Evolutionary conservation across 2,113 vertebrate genomes (phyloP).

Genomic region (Chlamydotis undulata): DNA sequence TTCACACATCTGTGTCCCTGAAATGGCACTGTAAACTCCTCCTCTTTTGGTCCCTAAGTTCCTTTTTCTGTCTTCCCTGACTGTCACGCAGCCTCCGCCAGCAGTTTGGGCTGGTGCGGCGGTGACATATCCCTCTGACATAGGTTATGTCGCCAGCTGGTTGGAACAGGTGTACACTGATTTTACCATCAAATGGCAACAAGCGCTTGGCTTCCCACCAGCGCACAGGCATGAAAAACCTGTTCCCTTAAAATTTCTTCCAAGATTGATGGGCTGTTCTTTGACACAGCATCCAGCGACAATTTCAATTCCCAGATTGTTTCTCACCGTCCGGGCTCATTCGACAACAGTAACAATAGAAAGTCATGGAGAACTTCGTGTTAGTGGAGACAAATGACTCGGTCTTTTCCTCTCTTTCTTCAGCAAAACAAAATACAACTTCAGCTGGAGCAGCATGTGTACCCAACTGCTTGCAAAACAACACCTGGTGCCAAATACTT

Average conservation of each 20-base stretch:
- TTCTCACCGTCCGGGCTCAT: background rate
- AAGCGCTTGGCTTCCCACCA: slow-evolving; percentile 89
- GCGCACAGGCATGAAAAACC: slow-evolving; percentile 84
- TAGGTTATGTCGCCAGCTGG: slow-evolving; percentile 91
- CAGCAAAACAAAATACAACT: background rate
- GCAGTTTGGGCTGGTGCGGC: slow-evolving; percentile 72
- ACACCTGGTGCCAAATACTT: fast-evolving
- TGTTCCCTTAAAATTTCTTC: slow-evolving; percentile 79
- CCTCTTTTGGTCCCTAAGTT: slow-evolving; percentile 78
- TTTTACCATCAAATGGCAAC: slow-evolving; percentile 88
- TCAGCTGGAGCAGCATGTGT: background rate
- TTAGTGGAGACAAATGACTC: slow-evolving; percentile 55
- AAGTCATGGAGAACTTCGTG: slow-evolving; percentile 42
- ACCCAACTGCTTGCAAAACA: background rate
- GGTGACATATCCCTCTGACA: slow-evolving; percentile 79
- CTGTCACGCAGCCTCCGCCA: slow-evolving; percentile 74
- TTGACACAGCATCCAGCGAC: slow-evolving; percentile 70
- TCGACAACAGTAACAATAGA: background rate
- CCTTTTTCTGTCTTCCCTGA: slow-evolving; percentile 75
- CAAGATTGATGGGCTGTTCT: slow-evolving; percentile 82
- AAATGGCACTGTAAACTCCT: slow-evolving; percentile 70
- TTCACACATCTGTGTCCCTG: slow-evolving; percentile 85
- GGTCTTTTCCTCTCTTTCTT: background rate
- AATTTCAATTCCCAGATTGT: slow-evolving; percentile 71
- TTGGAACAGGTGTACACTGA: slow-evolving; percentile 92